Evolutionary conservation across 2,888 invertebrate genomes (phyloP), one percentile per base, ranked within the genome.

Genomic region (Eupithecia inturbata): DNA sequence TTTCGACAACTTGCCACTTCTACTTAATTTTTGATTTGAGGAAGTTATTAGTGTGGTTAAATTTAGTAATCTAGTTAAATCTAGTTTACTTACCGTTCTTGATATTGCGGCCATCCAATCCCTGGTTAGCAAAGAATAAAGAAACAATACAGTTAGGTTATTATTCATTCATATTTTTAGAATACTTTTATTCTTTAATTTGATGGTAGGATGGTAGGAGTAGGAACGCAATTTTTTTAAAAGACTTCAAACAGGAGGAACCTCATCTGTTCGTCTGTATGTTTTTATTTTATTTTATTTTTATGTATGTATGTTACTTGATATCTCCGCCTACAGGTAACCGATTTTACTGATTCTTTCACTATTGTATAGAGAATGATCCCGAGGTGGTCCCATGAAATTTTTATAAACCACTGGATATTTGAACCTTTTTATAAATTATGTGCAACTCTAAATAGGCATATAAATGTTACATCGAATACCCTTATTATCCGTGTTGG

Each of bases 41-140:
- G 22, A 22, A 53, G 22, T n/a, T 0, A 4, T 22, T 22, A 10
- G 22, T 22, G 10, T 45, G 7, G 12, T 57, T 26, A n/a, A n/a
- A n/a, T n/a, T n/a, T n/a, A n/a, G n/a, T n/a, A n/a, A n/a, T n/a
- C n/a, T n/a, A n/a, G n/a, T n/a, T 57, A 14, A 26, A 57, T 26
- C 4, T 14, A 60, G 26, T 62, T 3, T 7, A 95, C 96, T 96
- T 93, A 97, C 97, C 89, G 97, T 97, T 93, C 97, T 97, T 80
- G 96, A 96, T 83, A 97, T 97, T 71, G 97, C 97, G 72, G 96
- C 95, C 95, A 97, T 96, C 97, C 97, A 97, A 81, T 97, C 97
- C 89, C 97, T 97, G 92, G 78, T 89, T 77, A 84, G 88, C 91
- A 83, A 82, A 81, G 83, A 88, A 84, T 83, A 80, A 83, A 82